Evolutionary conservation across 92 coral and sea anemone genomes (phyloP), one percentile per base, ranked within the genome.

Genomic region (Virgularia gustaviana): DNA sequence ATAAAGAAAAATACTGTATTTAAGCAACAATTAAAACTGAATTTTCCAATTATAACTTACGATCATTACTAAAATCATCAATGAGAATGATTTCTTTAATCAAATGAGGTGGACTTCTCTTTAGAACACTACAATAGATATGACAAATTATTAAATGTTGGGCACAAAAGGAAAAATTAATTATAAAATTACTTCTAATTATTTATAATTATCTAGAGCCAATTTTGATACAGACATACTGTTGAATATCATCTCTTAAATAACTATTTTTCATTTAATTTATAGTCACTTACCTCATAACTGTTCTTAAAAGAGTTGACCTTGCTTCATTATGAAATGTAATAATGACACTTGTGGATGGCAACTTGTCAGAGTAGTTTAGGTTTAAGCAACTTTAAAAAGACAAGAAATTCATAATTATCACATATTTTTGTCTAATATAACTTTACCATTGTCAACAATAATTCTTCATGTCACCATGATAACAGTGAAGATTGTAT

Each of bases 301-400:
- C 79, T 49, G 98, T 92, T 77, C 98, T 88, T 38, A 88, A 78
- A 33, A 92, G 83, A 2, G 98, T 89, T 16, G 98, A 92, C 56
- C 98, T 89, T 66, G 96, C 98, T 58, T 92, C 98, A 72, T 92
- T 92, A 64, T 92, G 88, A 39, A 88, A 92, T 39, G 98, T 92
- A 81, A 92, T 92, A 36, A 92, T 92, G 12, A 92, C 83, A 82
- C 90, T 81, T 18, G 98, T 92, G 23, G 96, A 19, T 5, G 98
- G 98, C 19, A 92, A 85, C 31, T 75, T 78, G 62, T 81, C 49
- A 16, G 96, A 82, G 45, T 84, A 86, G 22, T 70, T 83, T 30
- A 79, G 58, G 57, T 80, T 81, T 41, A 68, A 62, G 63, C 98
- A 92, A 11, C 98, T 91, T n/a, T n/a, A n/a, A n/a, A n/a, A n/a